Conservation (phyloP, 1,140 invertebrate species). For the Orius insidiosus region DNA sequence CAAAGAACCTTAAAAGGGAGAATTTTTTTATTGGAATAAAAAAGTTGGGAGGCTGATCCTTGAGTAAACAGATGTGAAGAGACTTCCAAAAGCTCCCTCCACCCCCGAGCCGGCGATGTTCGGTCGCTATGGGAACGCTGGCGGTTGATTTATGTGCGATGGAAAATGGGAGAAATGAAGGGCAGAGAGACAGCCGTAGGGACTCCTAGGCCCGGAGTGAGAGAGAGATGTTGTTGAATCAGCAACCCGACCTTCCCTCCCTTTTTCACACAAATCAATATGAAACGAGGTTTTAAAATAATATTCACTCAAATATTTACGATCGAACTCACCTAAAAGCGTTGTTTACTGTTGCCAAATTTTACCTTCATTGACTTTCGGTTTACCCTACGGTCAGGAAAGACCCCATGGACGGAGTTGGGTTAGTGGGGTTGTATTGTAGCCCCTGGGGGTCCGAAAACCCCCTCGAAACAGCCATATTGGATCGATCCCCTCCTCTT, state of each 20-base stretch:
- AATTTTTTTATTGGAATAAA: no score
- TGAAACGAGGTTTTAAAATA: no score
- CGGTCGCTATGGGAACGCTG: conserved; percentile 6
- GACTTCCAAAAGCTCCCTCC: conserved; percentile 1
- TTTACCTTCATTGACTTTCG: no score
- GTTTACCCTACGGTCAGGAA: no score
- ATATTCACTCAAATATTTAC: no score
- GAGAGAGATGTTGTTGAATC: neutral
- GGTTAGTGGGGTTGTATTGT: conserved; percentile 2
- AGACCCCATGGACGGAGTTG: no score
- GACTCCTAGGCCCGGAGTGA: neutral
- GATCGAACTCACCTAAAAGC: no score
- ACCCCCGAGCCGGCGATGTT: conserved; percentile 1
- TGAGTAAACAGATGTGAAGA: conserved; percentile 11
- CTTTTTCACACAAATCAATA: no score
- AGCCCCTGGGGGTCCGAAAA: neutral
- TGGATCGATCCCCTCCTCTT: conserved; percentile 10
- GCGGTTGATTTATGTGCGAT: conserved; percentile 11
- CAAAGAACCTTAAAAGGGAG: no score
- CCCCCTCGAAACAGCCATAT: conserved; percentile 8
- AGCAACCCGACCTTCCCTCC: no score
- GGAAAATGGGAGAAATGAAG: conserved; percentile 12
- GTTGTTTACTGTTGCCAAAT: no score
- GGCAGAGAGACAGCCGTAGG: conserved; percentile 1
- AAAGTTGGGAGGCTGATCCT: no score